A percentile compares a stretch with the other conserved stretches of the same genome.
Conservation (phyloP, 2,113 vertebrate species). For the Anas platyrhynchos region DNA sequence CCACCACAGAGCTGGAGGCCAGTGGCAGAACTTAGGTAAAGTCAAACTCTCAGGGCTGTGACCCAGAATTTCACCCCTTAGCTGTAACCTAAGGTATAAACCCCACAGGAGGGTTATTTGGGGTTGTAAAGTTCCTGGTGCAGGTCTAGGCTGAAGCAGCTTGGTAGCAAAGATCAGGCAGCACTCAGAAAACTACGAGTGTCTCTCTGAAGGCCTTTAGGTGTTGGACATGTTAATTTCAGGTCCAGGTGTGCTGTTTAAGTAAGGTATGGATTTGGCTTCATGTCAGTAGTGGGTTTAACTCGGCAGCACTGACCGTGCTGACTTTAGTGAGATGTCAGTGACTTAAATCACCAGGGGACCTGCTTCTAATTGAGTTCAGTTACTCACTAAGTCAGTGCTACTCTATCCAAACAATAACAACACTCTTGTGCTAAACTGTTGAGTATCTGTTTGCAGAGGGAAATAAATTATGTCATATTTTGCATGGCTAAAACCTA, state of each 20-base stretch:
- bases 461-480: not conserved
- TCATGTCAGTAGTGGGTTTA: not conserved
- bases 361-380: not conserved
- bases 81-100: not conserved
- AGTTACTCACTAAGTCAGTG: not conserved
- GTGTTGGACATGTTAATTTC: not conserved
- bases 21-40: not conserved
- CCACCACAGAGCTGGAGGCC: not conserved
- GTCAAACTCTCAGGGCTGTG: fast-evolving
- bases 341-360: not conserved
- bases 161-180: not conserved
- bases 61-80: not conserved
- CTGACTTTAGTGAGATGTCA: not conserved
- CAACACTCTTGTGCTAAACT: not conserved
- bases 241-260: not conserved
- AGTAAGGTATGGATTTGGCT: not conserved
- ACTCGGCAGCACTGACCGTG: not conserved
- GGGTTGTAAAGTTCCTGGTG: not conserved
- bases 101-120: not conserved
- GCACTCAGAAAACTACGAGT: not conserved
- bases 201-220: not conserved
- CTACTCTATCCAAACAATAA: not conserved
- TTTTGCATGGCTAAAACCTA: not conserved
- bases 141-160: not conserved
- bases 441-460: not conserved